Percentiles rank a stretch among this genome's conserved stretches.
phyloP scores from a whole-genome alignment of 35 echinoderm and acorn worm species.

The Strongylocentrotus purpuratus region DNA sequence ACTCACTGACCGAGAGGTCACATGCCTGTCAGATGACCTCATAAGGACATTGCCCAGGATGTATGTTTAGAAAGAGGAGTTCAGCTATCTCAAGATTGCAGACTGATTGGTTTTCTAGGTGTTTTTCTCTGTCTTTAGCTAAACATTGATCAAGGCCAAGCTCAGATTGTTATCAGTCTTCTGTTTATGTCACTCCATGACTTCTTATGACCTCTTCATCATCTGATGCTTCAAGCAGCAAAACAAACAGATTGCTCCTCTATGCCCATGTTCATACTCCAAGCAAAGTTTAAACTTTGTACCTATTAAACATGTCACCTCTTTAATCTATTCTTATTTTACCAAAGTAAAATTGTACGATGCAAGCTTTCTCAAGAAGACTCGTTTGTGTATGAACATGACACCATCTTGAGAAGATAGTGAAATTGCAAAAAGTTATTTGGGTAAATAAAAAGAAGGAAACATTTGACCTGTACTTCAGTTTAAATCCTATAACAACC shows the following conservation, averaged over 20 bases:
- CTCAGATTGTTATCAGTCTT: background rate
- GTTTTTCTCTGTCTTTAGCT: background rate
- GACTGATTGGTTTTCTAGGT: background rate
- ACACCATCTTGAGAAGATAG: too few species aligned
- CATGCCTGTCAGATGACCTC: background rate
- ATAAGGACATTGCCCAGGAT: background rate
- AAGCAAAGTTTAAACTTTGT: background rate
- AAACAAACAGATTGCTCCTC: background rate
- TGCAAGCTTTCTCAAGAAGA: background rate
- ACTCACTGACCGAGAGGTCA: constrained; percentile 1
- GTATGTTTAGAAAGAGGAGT: background rate
- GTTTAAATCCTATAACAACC: background rate
- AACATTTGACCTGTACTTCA: background rate
- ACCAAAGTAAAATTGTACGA: background rate
- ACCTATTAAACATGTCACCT: background rate
- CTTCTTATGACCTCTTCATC: background rate
- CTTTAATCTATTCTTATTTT: background rate
- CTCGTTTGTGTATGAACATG: too few species aligned
- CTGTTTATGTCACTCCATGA: background rate
- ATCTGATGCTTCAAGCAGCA: background rate
- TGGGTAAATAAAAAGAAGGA: background rate
- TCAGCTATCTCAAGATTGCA: background rate
- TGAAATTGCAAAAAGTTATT: background rate
- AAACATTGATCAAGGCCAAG: background rate
- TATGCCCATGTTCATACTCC: background rate